Evolutionary conservation across 2,888 invertebrate species (phyloP).

Genomic region (Rambutsinella grinnellia): DNA sequence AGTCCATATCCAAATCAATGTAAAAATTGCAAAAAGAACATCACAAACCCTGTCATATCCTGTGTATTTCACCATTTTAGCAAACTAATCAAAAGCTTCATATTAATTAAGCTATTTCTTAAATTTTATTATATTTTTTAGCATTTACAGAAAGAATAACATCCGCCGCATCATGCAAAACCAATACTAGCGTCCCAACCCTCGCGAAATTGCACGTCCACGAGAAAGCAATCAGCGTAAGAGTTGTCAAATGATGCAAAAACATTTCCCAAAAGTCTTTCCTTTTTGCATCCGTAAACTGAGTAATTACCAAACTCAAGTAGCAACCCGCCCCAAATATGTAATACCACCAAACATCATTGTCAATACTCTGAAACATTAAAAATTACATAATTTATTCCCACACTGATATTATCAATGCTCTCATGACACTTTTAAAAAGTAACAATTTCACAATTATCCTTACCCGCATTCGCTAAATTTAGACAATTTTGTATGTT

Average conservation of each 20-base stretch:
- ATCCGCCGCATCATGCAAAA: conserved; percentile 91
- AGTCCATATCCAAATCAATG: conserved; percentile 91
- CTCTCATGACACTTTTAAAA: background rate
- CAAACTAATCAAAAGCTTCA: conserved; percentile 74
- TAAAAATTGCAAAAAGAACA: conserved; percentile 88
- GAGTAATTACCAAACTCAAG: conserved; percentile 92
- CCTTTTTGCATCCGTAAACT: conserved; percentile 93
- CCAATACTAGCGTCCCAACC: conserved; percentile 89
- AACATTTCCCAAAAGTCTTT: conserved; percentile 99
- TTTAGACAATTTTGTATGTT: conserved; percentile 89
- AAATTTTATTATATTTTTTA: conserved; percentile 1
- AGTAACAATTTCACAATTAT: background rate
- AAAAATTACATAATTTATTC: conserved; percentile 18
- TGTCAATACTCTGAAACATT: conserved; percentile 79
- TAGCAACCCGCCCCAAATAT: conserved; percentile 96
- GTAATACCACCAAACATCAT: conserved; percentile 96
- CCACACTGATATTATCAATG: background rate
- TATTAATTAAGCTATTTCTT: conserved; percentile 1
- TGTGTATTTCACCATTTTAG: conserved; percentile 95
- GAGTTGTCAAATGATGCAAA: conserved; percentile 94
- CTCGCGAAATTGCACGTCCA: conserved; percentile 95
- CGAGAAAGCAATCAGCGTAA: conserved; percentile 89
- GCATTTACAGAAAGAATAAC: conserved; percentile 84
- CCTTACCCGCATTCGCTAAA: conserved; percentile 86
- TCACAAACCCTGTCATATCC: conserved; percentile 91